A percentile compares a stretch with the other conserved stretches of the same genome.
These are phyloP conservation scores for Chrysolina oricalcia DNA, from an alignment of 2,888 invertebrate genomes.

Conservation along the genomic window DNA sequence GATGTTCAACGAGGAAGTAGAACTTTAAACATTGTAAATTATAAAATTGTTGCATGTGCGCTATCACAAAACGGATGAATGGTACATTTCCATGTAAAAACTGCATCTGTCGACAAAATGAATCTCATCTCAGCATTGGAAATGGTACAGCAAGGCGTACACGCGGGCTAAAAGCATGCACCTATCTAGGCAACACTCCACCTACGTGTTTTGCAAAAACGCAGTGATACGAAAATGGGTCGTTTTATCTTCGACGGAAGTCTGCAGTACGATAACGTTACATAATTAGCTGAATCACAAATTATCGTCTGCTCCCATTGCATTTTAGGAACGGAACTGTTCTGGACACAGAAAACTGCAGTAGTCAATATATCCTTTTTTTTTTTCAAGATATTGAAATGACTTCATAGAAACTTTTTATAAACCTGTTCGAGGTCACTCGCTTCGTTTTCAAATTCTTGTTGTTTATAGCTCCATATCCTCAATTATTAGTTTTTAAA, in stretches of 20 bases:
- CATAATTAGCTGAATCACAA: background rate
- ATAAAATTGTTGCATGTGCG: background rate
- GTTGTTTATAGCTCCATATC: too few species aligned
- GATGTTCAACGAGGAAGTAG: background rate
- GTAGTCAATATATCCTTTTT: too few species aligned
- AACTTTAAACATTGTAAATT: background rate
- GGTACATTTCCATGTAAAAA: background rate
- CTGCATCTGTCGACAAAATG: background rate
- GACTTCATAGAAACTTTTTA: too few species aligned
- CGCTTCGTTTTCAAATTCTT: too few species aligned
- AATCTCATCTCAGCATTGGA: background rate
- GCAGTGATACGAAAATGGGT: background rate
- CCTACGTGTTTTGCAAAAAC: constrained; percentile 7
- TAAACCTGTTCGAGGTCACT: too few species aligned
- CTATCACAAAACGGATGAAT: background rate
- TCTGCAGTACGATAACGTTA: background rate
- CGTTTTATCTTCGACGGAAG: constrained; percentile 1
- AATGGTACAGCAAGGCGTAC: background rate
- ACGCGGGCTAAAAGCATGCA: background rate
- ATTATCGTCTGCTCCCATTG: background rate
- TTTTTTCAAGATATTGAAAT: too few species aligned
- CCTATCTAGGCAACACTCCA: constrained; percentile 3
- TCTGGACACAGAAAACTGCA: too few species aligned
- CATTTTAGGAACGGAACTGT: background rate
- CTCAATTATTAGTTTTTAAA: too few species aligned